phyloP scores from a whole-genome alignment of 2,113 vertebrate species.

The Micromys minutus region DNA sequence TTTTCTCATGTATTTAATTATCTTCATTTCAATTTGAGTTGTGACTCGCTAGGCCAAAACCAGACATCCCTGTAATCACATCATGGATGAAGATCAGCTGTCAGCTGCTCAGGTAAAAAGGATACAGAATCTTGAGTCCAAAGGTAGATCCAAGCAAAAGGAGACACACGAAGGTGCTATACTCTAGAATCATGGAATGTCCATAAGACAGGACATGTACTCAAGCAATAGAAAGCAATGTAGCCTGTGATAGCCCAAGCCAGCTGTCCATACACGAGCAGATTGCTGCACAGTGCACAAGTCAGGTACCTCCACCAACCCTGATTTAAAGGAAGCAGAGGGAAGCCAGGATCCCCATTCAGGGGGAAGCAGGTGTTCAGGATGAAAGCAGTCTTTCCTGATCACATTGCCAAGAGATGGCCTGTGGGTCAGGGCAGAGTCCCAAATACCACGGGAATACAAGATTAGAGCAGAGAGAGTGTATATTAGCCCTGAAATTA shows the following conservation, averaged over 20 bases:
- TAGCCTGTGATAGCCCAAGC: not conserved
- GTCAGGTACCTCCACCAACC: not conserved
- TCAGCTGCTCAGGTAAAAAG: slow-evolving; percentile 22
- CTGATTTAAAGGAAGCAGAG: not conserved
- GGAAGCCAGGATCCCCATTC: not conserved
- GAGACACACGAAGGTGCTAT: not conserved
- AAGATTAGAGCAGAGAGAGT: not conserved
- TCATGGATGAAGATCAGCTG: slow-evolving; percentile 25
- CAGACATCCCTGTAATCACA: slow-evolving; percentile 11
- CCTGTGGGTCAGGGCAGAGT: not conserved
- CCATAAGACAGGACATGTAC: not conserved
- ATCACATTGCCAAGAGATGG: not conserved
- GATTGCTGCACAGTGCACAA: not conserved
- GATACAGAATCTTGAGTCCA: slow-evolving; percentile 10
- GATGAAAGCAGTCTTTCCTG: not conserved
- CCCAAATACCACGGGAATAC: not conserved
- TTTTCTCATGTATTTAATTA: slow-evolving; percentile 39
- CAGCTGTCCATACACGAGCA: not conserved
- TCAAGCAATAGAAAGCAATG: not conserved
- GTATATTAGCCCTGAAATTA: not conserved
- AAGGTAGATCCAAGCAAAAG: slow-evolving; percentile 1
- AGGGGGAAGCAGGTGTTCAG: not conserved
- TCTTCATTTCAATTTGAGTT: slow-evolving; percentile 9
- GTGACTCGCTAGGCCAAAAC: slow-evolving; percentile 18
- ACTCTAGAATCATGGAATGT: not conserved